These are phyloP conservation scores for Murina feae DNA, from an alignment of 2,113 vertebrate genomes.

Conservation along the genomic window DNA sequence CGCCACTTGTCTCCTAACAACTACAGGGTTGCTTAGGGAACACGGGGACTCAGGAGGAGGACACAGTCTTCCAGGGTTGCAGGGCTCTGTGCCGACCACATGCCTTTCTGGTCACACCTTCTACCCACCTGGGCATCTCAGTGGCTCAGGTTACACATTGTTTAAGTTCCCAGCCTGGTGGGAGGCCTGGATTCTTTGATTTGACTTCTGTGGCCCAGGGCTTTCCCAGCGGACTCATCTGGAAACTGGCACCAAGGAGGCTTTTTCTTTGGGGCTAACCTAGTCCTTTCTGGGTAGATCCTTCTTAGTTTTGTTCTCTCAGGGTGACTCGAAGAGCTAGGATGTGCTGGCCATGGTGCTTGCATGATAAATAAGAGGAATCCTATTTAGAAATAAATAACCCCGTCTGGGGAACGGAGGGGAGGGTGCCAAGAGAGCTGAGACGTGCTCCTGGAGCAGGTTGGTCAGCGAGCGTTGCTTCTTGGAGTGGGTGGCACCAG, in stretches of 20 bases:
- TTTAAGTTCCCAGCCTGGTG: neutral
- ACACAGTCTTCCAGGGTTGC: neutral
- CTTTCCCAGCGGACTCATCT: neutral
- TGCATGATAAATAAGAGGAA: constrained; percentile 32
- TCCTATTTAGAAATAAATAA: constrained; percentile 43
- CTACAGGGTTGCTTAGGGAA: neutral
- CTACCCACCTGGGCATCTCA: neutral
- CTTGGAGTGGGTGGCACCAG: neutral
- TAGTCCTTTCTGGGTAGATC: neutral
- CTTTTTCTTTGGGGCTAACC: neutral
- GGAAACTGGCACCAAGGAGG: neutral
- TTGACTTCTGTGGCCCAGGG: neutral
- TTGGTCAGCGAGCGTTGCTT: fast-evolving
- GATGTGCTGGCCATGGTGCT: neutral
- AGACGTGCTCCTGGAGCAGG: too few species aligned
- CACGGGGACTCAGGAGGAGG: fast-evolving
- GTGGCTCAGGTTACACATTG: neutral
- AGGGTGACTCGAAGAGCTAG: neutral
- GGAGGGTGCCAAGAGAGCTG: neutral
- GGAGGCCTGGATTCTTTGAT: neutral
- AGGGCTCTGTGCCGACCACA: neutral
- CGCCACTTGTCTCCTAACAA: neutral
- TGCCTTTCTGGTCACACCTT: neutral
- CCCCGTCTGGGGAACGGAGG: neutral
- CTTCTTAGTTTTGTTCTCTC: neutral